phyloP scores from a whole-genome alignment of 1,140 invertebrate genomes.

The Anagrus nilaparvatae region DNA sequence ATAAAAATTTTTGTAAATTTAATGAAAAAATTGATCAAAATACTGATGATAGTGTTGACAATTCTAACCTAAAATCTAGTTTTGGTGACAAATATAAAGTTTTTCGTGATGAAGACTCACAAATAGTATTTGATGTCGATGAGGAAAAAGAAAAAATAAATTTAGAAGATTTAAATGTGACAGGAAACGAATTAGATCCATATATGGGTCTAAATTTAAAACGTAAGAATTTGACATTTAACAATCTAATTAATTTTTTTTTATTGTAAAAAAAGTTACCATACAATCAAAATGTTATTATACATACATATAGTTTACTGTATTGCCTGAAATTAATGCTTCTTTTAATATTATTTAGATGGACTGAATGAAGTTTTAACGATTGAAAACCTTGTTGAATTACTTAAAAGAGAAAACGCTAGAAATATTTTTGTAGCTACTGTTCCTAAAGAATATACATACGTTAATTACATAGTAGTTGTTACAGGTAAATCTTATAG shows the following conservation, averaged over 20 bases:
- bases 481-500: constrained; percentile 60
- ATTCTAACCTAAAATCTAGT: constrained; percentile 20
- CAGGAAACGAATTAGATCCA: constrained; percentile 33
- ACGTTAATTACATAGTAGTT: constrained; percentile 75
- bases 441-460: constrained; percentile 63
- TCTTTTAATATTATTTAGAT: constrained; percentile 40
- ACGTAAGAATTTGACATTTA: constrained; percentile 34
- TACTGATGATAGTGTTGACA: no score
- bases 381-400: constrained; percentile 70
- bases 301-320: neutral
- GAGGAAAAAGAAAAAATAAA: constrained; percentile 46
- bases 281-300: neutral
- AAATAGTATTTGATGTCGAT: constrained; percentile 54
- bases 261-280: constrained; percentile 1
- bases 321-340: neutral
- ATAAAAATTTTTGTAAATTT: no score
- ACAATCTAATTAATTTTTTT: neutral
- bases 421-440: constrained; percentile 70
- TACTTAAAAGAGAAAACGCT: constrained; percentile 67
- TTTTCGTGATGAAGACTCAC: constrained; percentile 52
- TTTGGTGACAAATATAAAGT: constrained; percentile 45
- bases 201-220: constrained; percentile 40
- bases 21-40: no score
- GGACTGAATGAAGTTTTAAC: constrained; percentile 74
- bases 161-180: constrained; percentile 30